Base-by-base conservation (phyloP, 2,113 vertebrate genomes). In the Oxygymnocypris stewartii region DNA sequence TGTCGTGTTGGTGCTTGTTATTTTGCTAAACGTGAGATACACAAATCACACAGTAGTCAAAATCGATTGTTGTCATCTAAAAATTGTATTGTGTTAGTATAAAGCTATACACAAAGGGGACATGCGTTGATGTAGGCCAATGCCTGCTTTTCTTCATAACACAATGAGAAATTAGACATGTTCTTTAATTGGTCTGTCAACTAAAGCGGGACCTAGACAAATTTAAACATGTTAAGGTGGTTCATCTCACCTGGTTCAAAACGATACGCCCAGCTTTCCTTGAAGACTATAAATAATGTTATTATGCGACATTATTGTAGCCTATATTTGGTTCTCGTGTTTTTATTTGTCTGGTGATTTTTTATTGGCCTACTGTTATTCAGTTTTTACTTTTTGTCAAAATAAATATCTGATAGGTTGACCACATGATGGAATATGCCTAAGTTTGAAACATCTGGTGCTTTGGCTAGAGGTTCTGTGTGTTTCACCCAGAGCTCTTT, bases 171-270 rank as follows among this genome's bases (percentile, higher is more conserved):
- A 47, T 11, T 4, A 20, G 16, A 47, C 40, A n/a, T 6, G 23
- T 75, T 23, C 23, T 75, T 75, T 4, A 25, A 47, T 25, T 8
- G 73, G 1, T 40, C 23, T 76, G 74, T 1, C n/a, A 74, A 42
- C 44, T 49, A 76, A 49, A 76, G 71, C 20, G 4, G 18, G 69
- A 2, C 1, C 65, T 73, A 75, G 1, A 44, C 40, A 23, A 25
- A 2, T 75, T 75, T 44, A 75, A 75, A 44, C 6, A 5, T 47
- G 23, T 4, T 12, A 40, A 42, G 37, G 37, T 42, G 37, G 74
- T 47, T 76, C 11, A 49, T 25, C 74, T 49, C 74, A 76, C 74
- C 74, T 76, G 42, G 42, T 44, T 49, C n/a, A 47, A 47, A 47
- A 47, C 11, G 42, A n/a, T 28, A 28, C 73, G 73, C 40, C 40